Evolutionary conservation across 2,888 invertebrate species (phyloP).

Genomic region (Drosophila parthenogenetica): DNA sequence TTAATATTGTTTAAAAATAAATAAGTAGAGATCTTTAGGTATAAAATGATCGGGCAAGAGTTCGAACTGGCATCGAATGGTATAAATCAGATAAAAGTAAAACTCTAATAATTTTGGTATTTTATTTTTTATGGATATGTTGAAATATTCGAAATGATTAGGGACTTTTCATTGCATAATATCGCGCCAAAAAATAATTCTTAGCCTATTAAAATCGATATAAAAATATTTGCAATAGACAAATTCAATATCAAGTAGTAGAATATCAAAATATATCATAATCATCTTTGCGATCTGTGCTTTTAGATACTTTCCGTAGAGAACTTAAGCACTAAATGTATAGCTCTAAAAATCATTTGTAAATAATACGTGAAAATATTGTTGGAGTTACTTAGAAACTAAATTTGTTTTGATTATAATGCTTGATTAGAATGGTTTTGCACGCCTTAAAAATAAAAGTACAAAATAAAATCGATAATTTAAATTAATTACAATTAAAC

Average conservation of each 20-base stretch:
- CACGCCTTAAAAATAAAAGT: constrained; percentile 41
- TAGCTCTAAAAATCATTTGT: constrained; percentile 23
- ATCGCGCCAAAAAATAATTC: constrained; percentile 20
- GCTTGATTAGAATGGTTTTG: constrained; percentile 74
- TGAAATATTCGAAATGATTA: constrained; percentile 9
- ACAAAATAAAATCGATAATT: constrained; percentile 28
- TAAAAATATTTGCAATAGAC: constrained; percentile 33
- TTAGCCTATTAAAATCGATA: constrained; percentile 34
- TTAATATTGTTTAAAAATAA: constrained; percentile 30
- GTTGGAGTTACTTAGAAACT: constrained; percentile 43
- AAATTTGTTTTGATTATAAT: constrained; percentile 65
- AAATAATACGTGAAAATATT: constrained; percentile 42
- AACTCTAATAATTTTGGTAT: constrained; percentile 40
- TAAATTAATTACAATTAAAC: constrained; percentile 57
- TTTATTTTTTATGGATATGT: constrained; percentile 47
- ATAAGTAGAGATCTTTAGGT: constrained; percentile 54
- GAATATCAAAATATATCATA: constrained; percentile 30
- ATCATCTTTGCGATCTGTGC: background rate
- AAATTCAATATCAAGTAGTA: constrained; percentile 34
- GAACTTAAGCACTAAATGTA: background rate
- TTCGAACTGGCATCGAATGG: constrained; percentile 3
- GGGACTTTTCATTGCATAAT: constrained; percentile 7
- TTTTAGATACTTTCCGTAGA: no score
- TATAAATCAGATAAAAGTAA: constrained; percentile 20
- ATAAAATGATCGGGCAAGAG: constrained; percentile 28